These are phyloP conservation scores for Delichon dasypus DNA, from an alignment of 2,797 vertebrate species.

Conservation along the genomic window DNA sequence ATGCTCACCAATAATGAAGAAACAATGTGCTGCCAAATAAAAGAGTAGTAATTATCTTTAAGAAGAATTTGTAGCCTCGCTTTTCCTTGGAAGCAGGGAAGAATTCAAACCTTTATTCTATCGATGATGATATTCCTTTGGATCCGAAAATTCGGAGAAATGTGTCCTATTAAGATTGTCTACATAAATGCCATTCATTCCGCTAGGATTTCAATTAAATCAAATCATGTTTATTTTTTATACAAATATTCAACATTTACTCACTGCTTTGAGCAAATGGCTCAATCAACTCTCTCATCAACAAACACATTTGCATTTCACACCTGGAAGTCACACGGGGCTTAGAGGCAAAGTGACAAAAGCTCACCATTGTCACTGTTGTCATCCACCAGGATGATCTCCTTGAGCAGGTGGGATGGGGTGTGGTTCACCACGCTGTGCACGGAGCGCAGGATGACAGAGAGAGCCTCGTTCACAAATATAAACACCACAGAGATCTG, in stretches of 20 bases:
- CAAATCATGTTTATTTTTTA: not conserved
- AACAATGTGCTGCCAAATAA: not conserved
- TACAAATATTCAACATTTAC: not conserved
- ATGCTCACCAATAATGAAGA: not conserved
- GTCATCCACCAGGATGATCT: constrained; percentile 97
- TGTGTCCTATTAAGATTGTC: not conserved
- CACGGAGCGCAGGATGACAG: constrained; percentile 94
- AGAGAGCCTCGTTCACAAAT: constrained; percentile 95
- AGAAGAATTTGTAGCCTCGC: not conserved
- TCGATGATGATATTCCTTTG: not conserved
- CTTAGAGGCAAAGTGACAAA: fast-evolving
- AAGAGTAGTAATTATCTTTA: not conserved
- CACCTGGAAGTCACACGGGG: not conserved
- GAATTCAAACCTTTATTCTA: not conserved
- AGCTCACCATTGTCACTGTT: constrained; percentile 92
- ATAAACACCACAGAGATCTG: constrained; percentile 98
- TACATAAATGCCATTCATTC: not conserved
- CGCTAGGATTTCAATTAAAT: not conserved
- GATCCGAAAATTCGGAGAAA: not conserved
- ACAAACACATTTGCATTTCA: not conserved
- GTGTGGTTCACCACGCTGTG: constrained; percentile 98
- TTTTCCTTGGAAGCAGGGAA: not conserved
- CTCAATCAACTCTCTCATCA: not conserved
- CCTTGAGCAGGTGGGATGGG: constrained; percentile 91
- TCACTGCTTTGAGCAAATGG: not conserved